Evolutionary conservation across 2,888 invertebrate genomes (phyloP), one percentile per base, ranked within the genome.

Genomic region (Erynnis tages): DNA sequence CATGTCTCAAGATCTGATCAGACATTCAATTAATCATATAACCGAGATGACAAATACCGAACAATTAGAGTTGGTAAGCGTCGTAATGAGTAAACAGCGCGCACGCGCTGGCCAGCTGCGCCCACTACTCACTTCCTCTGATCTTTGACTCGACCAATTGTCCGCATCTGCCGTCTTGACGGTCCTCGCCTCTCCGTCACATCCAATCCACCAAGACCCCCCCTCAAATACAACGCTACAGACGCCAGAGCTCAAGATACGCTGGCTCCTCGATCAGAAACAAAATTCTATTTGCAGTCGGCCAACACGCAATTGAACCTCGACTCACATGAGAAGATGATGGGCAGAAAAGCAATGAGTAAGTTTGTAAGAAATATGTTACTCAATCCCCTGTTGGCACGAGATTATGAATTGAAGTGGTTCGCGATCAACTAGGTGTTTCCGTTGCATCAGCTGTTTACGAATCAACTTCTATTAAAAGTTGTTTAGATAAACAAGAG

Each of bases 401-500:
- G 79, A 83, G 83, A 82, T 82, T 84, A 85, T 84, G 82, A 84
- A 79, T 81, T 84, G 84, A 82, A 86, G 85, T 86, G 87, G 85
- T 87, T 84, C 79, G 86, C 81, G 84, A 85, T 85, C 84, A 88
- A 87, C 85, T 78, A 82, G 83, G 73, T 71, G 80, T 75, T 87
- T 88, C 88, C 88, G 88, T 71, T 74, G 68, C 64, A 60, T 80
- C 82, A 82, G 82, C 82, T 84, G 85, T 81, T 82, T 71, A 67
- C 60, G 35, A 47, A 32, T 40, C n/a, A 13, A 27, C 27, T 37
- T 40, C 29, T 30, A 49, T 30, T 21, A 35, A 27, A 35, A 10
- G 11, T 29, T 52, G 37, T 44, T 50, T 19, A 29, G 21, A 16
- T 16, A 34, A 13, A 29, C 10, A 10, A 29, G 3, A 2, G 4